Percentiles rank a stretch among this genome's conserved stretches.
phyloP scores from a whole-genome alignment of 2,113 vertebrate genomes.

The Copsychus sechellarum region DNA sequence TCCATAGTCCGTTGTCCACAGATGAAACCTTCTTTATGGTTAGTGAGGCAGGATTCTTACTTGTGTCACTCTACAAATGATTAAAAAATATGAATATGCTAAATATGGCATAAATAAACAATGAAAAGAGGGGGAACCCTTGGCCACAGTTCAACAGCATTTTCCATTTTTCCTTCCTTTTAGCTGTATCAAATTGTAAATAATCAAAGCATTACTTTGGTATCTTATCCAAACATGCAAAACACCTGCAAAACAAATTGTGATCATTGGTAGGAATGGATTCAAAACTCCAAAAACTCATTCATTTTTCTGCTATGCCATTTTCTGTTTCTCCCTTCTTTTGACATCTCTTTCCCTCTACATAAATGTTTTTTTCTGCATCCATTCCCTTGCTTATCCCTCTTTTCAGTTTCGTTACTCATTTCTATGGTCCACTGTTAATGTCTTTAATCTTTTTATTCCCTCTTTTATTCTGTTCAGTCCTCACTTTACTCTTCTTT shows the following conservation, averaged over 20 bases:
- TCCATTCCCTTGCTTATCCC: neutral
- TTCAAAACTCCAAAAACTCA: neutral
- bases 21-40: neutral
- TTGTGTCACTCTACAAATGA: slow-evolving; percentile 74
- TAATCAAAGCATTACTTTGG: neutral
- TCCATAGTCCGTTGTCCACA: neutral
- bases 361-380: neutral
- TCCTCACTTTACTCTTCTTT: neutral
- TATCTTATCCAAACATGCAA: neutral
- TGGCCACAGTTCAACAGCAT: neutral
- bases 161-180: neutral
- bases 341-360: neutral
- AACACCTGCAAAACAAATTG: neutral
- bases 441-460: neutral
- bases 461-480: neutral
- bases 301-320: neutral
- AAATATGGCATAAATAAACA: neutral
- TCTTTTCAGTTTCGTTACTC: neutral
- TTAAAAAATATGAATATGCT: neutral
- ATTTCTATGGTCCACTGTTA: neutral
- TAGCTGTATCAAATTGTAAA: neutral
- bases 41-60: slow-evolving; percentile 9
- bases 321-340: neutral
- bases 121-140: neutral
- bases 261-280: neutral